Percentiles rank a stretch among this genome's conserved stretches.
Evolutionary conservation across 2,797 vertebrate genomes (phyloP).

Genomic region (Cetoscarus ocellatus): DNA sequence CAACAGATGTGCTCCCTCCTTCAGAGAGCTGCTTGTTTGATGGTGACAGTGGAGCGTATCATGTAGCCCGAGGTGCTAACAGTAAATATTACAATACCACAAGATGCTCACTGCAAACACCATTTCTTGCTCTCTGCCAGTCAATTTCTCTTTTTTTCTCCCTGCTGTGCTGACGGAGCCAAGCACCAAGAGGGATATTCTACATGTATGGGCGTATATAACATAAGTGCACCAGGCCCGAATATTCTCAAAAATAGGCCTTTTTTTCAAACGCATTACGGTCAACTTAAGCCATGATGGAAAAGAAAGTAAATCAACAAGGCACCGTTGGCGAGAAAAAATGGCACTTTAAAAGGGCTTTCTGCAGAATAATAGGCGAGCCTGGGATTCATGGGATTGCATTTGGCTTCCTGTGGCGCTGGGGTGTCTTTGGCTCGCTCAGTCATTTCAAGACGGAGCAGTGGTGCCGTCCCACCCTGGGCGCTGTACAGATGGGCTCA

Average conservation of each 20-base stretch:
- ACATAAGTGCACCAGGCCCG: slow-evolving; percentile 22
- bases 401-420: slow-evolving; percentile 85
- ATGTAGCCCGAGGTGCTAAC: slow-evolving; percentile 87
- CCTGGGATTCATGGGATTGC: slow-evolving; percentile 84
- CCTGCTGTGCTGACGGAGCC: slow-evolving; percentile 62
- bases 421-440: slow-evolving; percentile 80
- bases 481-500: slow-evolving; percentile 87
- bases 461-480: slow-evolving; percentile 86
- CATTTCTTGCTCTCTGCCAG: slow-evolving; percentile 79
- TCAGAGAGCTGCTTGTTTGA: slow-evolving; percentile 80
- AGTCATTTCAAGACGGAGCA: slow-evolving; percentile 85
- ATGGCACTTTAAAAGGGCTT: slow-evolving; percentile 71
- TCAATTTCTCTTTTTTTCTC: slow-evolving; percentile 72
- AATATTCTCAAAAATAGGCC: slow-evolving; percentile 57
- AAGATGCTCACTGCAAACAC: slow-evolving; percentile 86
- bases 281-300: slow-evolving; percentile 81
- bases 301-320: slow-evolving; percentile 83
- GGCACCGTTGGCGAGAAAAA: slow-evolving; percentile 59
- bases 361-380: slow-evolving; percentile 82
- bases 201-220: slow-evolving; percentile 6
- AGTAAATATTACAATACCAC: slow-evolving; percentile 88
- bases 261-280: slow-evolving; percentile 75
- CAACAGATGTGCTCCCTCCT: slow-evolving; percentile 84
- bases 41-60: slow-evolving; percentile 83
- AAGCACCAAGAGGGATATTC: slow-evolving; percentile 8